These are phyloP conservation scores for Drosophila pachea DNA, from an alignment of 1,140 invertebrate genomes.

Conservation along the genomic window DNA sequence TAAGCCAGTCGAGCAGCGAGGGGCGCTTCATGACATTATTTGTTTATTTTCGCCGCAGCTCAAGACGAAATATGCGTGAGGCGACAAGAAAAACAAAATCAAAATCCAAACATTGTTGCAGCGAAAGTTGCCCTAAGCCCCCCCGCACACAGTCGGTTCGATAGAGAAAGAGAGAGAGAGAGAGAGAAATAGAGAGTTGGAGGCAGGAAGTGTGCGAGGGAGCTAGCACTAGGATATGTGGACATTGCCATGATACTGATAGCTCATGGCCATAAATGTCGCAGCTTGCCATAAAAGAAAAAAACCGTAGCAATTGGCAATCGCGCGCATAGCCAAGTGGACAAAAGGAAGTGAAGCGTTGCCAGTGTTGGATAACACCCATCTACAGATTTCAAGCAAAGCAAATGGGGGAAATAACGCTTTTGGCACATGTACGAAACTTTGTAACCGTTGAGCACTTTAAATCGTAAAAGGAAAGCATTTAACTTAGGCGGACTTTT, in stretches of 20 bases:
- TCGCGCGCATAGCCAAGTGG: conserved; percentile 12
- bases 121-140: conserved; percentile 47
- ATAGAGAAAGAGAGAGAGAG: neutral
- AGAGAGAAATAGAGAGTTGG: neutral
- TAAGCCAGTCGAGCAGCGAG: conserved; percentile 30
- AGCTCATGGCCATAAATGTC: conserved; percentile 47
- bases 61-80: conserved; percentile 42
- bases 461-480: neutral
- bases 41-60: conserved; percentile 36
- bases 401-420: conserved; percentile 15
- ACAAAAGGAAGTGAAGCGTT: conserved; percentile 28
- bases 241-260: conserved; percentile 34
- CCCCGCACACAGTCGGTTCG: conserved; percentile 12
- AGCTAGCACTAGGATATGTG: conserved; percentile 11
- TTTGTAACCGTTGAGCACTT: neutral
- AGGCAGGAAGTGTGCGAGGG: neutral
- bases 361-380: conserved; percentile 14
- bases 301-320: conserved; percentile 33
- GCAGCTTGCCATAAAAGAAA: conserved; percentile 38
- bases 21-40: conserved; percentile 34
- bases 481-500: neutral
- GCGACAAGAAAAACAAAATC: conserved; percentile 8
- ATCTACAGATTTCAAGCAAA: conserved; percentile 8
- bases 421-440: conserved; percentile 9
- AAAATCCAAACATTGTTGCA: conserved; percentile 39